A percentile compares a stretch with the other conserved stretches of the same genome.
phyloP scores from a whole-genome alignment of 1,140 invertebrate species.

The Chironomus striatipennis region DNA sequence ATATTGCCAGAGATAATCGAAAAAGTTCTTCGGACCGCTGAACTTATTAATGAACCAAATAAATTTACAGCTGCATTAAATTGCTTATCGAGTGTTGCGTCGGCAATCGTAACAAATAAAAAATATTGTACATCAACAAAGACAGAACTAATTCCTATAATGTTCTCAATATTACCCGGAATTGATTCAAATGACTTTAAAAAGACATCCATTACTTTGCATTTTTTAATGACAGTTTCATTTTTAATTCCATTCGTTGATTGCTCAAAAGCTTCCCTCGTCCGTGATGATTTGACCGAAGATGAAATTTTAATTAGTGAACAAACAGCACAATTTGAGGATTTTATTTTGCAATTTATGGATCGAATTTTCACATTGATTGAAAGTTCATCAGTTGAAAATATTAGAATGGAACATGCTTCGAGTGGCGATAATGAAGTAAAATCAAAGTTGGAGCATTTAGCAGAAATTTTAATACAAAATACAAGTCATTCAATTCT shows the following conservation, averaged over 20 bases:
- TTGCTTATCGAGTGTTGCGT: conserved; percentile 60
- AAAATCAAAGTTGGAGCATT: conserved; percentile 47
- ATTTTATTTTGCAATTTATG: conserved; percentile 79
- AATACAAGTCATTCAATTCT: conserved; percentile 49
- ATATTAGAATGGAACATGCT: conserved; percentile 52
- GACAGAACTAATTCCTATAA: conserved; percentile 68
- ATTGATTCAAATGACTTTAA: conserved; percentile 85
- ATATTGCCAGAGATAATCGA: conserved; percentile 78
- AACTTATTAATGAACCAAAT: conserved; percentile 81
- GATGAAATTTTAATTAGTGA: conserved; percentile 67
- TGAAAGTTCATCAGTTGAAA: conserved; percentile 61
- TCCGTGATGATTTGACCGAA: conserved; percentile 65
- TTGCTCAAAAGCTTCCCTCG: conserved; percentile 61
- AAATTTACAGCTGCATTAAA: conserved; percentile 71
- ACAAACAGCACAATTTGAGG: conserved; percentile 75
- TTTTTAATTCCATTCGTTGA: conserved; percentile 74
- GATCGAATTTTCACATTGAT: conserved; percentile 67
- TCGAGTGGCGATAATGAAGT: conserved; percentile 44
- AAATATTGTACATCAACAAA: conserved; percentile 56
- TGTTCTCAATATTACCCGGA: conserved; percentile 72
- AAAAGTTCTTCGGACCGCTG: conserved; percentile 66
- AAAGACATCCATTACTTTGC: conserved; percentile 72
- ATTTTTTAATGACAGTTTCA: conserved; percentile 67
- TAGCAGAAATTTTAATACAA: conserved; percentile 46
- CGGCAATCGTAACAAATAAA: conserved; percentile 57